Evolutionary conservation across 2,797 vertebrate genomes (phyloP).

Genomic region (Lacerta agilis): DNA sequence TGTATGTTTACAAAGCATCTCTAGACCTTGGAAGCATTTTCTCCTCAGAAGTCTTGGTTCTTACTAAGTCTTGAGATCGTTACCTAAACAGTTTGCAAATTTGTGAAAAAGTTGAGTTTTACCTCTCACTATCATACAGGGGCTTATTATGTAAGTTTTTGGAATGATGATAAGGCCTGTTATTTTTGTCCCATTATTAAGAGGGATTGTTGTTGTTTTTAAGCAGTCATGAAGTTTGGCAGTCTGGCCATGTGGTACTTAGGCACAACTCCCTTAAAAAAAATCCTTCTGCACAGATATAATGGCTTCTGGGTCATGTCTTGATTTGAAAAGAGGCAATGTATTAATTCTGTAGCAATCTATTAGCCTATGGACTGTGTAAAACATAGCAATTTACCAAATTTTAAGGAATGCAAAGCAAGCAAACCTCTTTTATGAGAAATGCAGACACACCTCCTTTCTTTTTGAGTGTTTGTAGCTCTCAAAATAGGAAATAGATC

Average conservation of each 20-base stretch:
- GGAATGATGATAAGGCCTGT: too few species aligned
- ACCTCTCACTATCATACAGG: too few species aligned
- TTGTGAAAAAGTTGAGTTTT: background rate
- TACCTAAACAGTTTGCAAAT: background rate
- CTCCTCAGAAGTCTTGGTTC: background rate
- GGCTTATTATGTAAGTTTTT: too few species aligned
- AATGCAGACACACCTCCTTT: too few species aligned
- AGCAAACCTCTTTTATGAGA: background rate
- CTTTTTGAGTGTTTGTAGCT: conserved; percentile 11
- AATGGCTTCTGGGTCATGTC: background rate
- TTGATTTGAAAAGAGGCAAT: background rate
- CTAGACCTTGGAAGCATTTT: background rate
- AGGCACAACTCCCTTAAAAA: background rate
- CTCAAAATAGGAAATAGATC: background rate
- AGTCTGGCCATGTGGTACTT: background rate
- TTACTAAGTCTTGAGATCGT: background rate
- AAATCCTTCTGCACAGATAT: background rate
- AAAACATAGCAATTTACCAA: background rate
- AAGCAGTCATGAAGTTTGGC: too few species aligned
- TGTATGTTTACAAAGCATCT: too few species aligned
- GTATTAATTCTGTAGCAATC: background rate
- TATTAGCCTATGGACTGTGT: background rate
- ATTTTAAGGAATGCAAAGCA: background rate
- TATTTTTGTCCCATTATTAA: too few species aligned
- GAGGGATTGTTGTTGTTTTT: too few species aligned